Percentiles rank a stretch among this genome's conserved stretches.
phyloP scores from a whole-genome alignment of 2,113 vertebrate species.

The Microcebus jonahi region DNA sequence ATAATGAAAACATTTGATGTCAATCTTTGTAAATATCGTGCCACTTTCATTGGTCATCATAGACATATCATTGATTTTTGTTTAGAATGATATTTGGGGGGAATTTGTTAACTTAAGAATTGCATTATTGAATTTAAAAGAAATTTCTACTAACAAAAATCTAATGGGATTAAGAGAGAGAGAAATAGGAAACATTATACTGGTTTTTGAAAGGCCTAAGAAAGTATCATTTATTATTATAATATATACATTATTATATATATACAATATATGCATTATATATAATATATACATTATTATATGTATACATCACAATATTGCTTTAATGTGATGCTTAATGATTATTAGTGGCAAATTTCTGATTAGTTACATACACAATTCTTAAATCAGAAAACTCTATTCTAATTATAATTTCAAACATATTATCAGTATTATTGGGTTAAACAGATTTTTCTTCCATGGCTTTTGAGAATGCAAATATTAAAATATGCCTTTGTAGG shows the following conservation, averaged over 20 bases:
- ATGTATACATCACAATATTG: not conserved
- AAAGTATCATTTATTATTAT: not conserved
- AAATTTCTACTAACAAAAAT: slow-evolving; percentile 37
- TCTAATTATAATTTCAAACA: slow-evolving; percentile 3
- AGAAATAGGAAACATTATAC: not conserved
- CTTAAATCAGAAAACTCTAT: slow-evolving; percentile 18
- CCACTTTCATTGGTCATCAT: not conserved
- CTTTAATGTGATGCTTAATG: not conserved
- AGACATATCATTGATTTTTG: not conserved
- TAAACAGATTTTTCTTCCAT: slow-evolving; percentile 40
- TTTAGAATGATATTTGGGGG: not conserved
- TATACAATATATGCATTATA: too few relatives aligned
- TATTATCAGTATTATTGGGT: not conserved
- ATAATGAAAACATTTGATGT: not conserved
- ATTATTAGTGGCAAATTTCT: slow-evolving; percentile 4
- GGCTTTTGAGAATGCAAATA: slow-evolving; percentile 38
- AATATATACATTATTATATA: too few relatives aligned
- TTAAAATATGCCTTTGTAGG: not conserved
- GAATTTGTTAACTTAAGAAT: slow-evolving; percentile 1
- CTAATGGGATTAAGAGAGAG: not conserved
- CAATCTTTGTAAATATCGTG: not conserved
- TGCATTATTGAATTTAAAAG: slow-evolving; percentile 29
- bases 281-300: too few relatives aligned
- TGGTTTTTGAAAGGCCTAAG: slow-evolving; percentile 15
- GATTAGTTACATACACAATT: not conserved